Base-by-base conservation (phyloP, 2,888 invertebrate genomes). In the Aleiodes alternator region DNA sequence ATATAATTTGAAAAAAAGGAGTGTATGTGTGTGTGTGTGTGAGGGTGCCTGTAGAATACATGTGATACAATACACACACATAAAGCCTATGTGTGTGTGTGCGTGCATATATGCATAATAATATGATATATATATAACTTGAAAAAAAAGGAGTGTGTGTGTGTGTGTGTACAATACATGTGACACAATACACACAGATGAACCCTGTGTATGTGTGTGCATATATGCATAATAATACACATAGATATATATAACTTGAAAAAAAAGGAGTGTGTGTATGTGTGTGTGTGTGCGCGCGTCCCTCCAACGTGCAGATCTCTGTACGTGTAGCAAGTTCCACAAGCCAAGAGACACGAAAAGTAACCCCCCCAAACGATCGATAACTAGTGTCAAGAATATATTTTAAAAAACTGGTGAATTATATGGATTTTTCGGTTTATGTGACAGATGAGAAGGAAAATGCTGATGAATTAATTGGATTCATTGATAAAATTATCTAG, bases 331-430 rank as follows among this genome's bases (percentile, higher is more conserved):
- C 48, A 48, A 70, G 16, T 23, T 34, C 43, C 50, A 29, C 23
- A 72, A 75, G 70, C 73, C 48, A 55, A 70, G 56, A 76, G 57
- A 23, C 23, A 80, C 77, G 68, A 78, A 78, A 80, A 74, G 76
- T 78, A 79, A 75, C 51, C 69, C 75, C 73, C 73, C 73, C 23
- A 23, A 76, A 81, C 77, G 80, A 80, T 80, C 80, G 80, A 80
- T 80, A 80, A 78, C 76, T 78, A 1, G 23, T 70, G 76, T 78
- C 76, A 76, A 75, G 77, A 74, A 55, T 12, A 23, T 23, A 23
- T 23, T 23, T 23, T 23, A 23, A 43, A 43, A 43, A 43, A 43
- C 56, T 70, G 3, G 6, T 34, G 56, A 55, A 56, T 56, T 43
- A 12, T n/a, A 64, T 14, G 43, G 43, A 43, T 23, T n/a, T 14